Evolutionary conservation across 2,888 invertebrate genomes (phyloP).

Genomic region (Monochamus alternatus): DNA sequence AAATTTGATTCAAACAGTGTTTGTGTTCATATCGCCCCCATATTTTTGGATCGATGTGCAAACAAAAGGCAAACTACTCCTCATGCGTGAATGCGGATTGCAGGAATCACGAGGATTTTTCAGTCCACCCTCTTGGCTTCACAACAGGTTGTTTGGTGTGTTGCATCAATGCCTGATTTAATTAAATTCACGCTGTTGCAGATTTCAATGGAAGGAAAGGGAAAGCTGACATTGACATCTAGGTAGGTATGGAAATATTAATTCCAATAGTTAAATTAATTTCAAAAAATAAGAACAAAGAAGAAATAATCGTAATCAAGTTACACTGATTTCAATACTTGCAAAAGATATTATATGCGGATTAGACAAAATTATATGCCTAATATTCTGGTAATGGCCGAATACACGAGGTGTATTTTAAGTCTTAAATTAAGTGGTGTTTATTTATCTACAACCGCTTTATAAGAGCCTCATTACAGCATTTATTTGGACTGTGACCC

Average conservation of each 20-base stretch:
- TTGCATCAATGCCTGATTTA: slow-evolving; percentile 7
- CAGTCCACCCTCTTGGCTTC: slow-evolving; percentile 20
- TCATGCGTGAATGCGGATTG: slow-evolving; percentile 19
- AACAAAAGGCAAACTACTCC: slow-evolving; percentile 25
- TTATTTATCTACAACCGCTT: too few species aligned
- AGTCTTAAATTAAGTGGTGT: too few species aligned
- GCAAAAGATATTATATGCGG: too few species aligned
- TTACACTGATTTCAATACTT: too few species aligned
- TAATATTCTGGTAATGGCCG: too few species aligned
- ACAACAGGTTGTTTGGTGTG: slow-evolving; percentile 32
- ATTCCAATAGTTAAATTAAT: background rate
- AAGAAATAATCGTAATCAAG: background rate
- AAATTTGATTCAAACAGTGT: background rate
- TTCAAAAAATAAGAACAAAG: background rate
- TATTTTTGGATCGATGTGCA: background rate
- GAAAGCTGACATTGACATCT: slow-evolving; percentile 4
- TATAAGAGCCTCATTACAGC: too few species aligned
- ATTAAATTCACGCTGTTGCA: slow-evolving; percentile 8
- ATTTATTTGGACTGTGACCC: too few species aligned
- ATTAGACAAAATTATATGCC: too few species aligned
- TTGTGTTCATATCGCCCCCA: slow-evolving; percentile 17
- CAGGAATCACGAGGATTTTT: slow-evolving; percentile 27
- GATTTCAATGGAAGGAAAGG: background rate
- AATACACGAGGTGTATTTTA: too few species aligned
- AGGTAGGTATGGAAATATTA: background rate